Evolutionary conservation across 2,797 vertebrate genomes (phyloP), one percentile per base, ranked within the genome.

Genomic region (Hafferia zeledoni): DNA sequence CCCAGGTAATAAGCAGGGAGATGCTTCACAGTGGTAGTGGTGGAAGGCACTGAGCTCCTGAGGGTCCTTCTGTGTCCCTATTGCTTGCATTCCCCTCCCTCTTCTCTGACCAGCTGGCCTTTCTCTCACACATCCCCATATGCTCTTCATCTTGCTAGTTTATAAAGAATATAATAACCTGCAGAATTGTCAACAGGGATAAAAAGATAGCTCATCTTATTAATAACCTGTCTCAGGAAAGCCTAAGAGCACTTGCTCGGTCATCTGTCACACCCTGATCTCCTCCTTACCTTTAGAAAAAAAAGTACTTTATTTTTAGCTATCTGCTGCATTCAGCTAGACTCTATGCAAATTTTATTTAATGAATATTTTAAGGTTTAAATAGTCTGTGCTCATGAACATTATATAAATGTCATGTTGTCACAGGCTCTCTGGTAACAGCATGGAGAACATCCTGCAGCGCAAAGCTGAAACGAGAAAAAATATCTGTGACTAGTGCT

Each of bases 291-390:
- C 8, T 91, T 33, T 52, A 72, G 49, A 94, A 92, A 77, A 63
- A 61, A 46, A 90, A 77, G 47, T 41, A 17, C 43, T 80, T 95
- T 94, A 72, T 84, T 93, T 95, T 81, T 81, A 92, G 69, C 76
- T 78, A 53, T 80, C 80, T 82, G 44, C 90, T 90, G 86, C 83
- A 79, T 93, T 91, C 80, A 72, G 63, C 69, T 57, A 78, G 69
- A 49, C 61, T 80, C 87, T 91, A 88, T 95, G 84, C 94, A 95
- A 94, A 93, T 93, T 95, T 88, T 86, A 64, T 78, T 82, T 88
- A 93, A 91, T 92, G 31, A 92, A 81, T 96, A 89, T 95, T 93
- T 90, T 68, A 87, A 53, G 13, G 55, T 91, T 94, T 85, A 75
- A 94, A 76, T 83, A 87, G 59, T 69, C 81, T 83, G 50, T 53